phyloP scores from a whole-genome alignment of 1,140 invertebrate genomes.

The Drosophila virilis region DNA sequence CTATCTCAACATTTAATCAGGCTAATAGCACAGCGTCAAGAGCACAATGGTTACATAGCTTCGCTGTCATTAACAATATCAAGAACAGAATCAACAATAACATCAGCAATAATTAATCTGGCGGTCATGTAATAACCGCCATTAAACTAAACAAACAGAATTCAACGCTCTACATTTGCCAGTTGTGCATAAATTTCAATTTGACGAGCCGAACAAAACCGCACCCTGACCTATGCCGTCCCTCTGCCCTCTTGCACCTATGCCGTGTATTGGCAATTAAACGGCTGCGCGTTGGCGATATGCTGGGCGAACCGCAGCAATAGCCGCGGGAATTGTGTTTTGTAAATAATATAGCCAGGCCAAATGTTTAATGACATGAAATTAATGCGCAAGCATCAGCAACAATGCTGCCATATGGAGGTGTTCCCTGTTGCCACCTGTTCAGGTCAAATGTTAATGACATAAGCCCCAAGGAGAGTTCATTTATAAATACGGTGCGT shows the following conservation, averaged over 20 bases:
- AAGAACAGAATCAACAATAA: slow-evolving; percentile 20
- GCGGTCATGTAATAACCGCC: slow-evolving; percentile 72
- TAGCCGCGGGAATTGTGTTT: slow-evolving; percentile 32
- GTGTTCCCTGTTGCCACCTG: slow-evolving; percentile 12
- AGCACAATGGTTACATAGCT: slow-evolving; percentile 28
- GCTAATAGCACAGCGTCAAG: slow-evolving; percentile 54
- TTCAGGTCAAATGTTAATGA: slow-evolving; percentile 43
- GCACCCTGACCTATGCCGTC: background rate
- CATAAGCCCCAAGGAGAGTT: slow-evolving; percentile 12
- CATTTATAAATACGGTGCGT: slow-evolving; percentile 33
- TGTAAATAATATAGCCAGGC: slow-evolving; percentile 63
- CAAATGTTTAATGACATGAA: slow-evolving; percentile 76
- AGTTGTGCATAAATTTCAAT: slow-evolving; percentile 73
- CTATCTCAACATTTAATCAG: slow-evolving; percentile 49
- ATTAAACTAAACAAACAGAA: slow-evolving; percentile 78
- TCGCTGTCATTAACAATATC: slow-evolving; percentile 36
- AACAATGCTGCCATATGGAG: slow-evolving; percentile 29
- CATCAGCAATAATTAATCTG: slow-evolving; percentile 64
- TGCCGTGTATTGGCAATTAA: slow-evolving; percentile 59
- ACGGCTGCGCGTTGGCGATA: slow-evolving; percentile 18
- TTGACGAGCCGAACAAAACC: slow-evolving; percentile 10
- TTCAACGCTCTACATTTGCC: slow-evolving; percentile 38
- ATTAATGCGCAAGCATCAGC: slow-evolving; percentile 75
- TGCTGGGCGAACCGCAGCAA: background rate
- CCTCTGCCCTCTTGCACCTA: background rate